Evolutionary conservation across 2,888 invertebrate species (phyloP).

Genomic region (Cryptosula pallasiana): DNA sequence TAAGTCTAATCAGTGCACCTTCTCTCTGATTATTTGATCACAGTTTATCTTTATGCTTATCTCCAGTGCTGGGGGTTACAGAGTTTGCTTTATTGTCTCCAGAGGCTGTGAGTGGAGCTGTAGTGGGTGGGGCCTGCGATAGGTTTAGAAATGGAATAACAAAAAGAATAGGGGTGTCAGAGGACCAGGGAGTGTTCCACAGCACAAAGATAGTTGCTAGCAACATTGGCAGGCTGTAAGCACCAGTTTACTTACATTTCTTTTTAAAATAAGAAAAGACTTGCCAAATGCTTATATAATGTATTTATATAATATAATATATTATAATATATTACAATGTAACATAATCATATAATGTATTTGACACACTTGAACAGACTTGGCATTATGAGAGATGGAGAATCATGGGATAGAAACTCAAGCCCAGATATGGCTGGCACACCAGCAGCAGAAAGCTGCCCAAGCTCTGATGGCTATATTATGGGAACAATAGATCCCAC

Average conservation of each 20-base stretch:
- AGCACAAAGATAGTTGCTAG: not conserved
- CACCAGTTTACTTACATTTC: too few species aligned
- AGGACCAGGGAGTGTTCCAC: constrained; percentile 4
- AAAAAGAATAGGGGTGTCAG: not conserved
- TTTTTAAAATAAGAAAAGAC: too few species aligned
- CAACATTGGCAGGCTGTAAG: not conserved
- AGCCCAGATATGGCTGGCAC: not conserved
- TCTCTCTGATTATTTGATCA: too few species aligned
- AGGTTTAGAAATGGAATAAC: not conserved
- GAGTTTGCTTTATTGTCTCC: too few species aligned
- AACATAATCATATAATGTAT: too few species aligned
- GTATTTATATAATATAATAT: too few species aligned
- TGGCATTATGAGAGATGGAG: constrained; percentile 4
- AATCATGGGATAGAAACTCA: not conserved
- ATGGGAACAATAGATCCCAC: not conserved
- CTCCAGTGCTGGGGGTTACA: too few species aligned
- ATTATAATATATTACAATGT: too few species aligned
- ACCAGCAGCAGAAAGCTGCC: not conserved
- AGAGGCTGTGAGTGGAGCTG: not conserved
- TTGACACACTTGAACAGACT: too few species aligned
- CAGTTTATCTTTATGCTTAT: too few species aligned
- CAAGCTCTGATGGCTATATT: not conserved
- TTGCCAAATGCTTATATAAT: too few species aligned
- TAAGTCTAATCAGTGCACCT: too few species aligned
- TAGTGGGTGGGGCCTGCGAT: not conserved